A percentile compares a stretch with the other conserved stretches of the same genome.
These are phyloP conservation scores for Diarsia rubi DNA, from an alignment of 2,888 invertebrate species.

Conservation along the genomic window DNA sequence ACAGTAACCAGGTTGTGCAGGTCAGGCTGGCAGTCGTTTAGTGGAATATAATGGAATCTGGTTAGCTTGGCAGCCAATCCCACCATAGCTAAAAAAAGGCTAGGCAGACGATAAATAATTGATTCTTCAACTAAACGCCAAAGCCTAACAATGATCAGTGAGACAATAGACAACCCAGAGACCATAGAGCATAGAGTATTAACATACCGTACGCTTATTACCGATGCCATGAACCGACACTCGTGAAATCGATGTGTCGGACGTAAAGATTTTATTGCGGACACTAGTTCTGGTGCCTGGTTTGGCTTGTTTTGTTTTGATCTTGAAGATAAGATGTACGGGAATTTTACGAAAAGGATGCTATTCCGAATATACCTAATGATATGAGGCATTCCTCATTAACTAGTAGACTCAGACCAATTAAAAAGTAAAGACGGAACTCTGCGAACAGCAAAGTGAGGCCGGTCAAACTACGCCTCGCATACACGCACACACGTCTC, in stretches of 20 bases:
- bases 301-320: conserved; percentile 9
- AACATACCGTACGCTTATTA: conserved; percentile 69
- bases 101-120: not conserved
- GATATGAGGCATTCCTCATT: too few relatives aligned
- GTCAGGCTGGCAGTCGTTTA: not conserved
- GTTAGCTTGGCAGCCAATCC: not conserved
- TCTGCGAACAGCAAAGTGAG: too few relatives aligned
- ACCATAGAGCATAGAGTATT: conserved; percentile 56
- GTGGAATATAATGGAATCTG: not conserved
- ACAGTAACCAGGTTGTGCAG: not conserved
- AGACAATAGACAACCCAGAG: conserved; percentile 46
- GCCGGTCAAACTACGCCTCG: too few relatives aligned
- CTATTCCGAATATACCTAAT: not conserved
- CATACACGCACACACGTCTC: too few relatives aligned
- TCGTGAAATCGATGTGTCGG: conserved; percentile 70
- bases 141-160: conserved; percentile 14
- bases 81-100: not conserved
- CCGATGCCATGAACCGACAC: conserved; percentile 66
- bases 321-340: not conserved
- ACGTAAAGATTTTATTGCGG: conserved; percentile 62
- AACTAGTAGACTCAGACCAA: too few relatives aligned
- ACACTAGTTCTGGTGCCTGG: conserved; percentile 25
- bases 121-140: conserved; percentile 2
- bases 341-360: not conserved
- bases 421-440: too few relatives aligned